Conservation (phyloP, 2,888 invertebrate species). For the Drosophila lacicola region DNA sequence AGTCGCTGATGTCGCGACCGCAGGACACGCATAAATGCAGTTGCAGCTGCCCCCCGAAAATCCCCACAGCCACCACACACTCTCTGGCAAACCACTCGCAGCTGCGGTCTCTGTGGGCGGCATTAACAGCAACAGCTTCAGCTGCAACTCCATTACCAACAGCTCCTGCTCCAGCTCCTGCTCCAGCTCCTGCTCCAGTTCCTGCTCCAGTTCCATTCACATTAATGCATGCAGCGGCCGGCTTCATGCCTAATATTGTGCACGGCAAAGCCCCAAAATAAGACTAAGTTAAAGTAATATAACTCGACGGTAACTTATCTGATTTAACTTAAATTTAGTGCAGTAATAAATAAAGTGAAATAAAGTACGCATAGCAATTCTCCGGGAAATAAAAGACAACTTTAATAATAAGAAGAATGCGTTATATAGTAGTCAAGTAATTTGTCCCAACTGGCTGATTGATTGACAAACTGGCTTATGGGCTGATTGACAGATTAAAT, state of each 20-base stretch:
- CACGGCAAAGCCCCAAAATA: conserved; percentile 8
- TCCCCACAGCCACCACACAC: neutral
- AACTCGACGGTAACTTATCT: conserved; percentile 4
- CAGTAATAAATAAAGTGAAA: no score
- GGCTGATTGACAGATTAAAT: no score
- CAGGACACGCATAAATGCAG: conserved; percentile 55
- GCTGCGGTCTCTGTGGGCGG: conserved; percentile 27
- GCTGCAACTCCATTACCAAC: neutral
- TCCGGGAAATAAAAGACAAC: no score
- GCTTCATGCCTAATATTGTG: conserved; percentile 29
- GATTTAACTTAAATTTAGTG: neutral
- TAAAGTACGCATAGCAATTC: no score
- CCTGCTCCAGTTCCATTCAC: conserved; percentile 2
- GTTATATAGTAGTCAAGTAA: no score
- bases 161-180: neutral
- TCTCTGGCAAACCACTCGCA: conserved; percentile 29
- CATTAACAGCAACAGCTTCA: conserved; percentile 13
- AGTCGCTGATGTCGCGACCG: conserved; percentile 35
- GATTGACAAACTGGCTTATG: no score
- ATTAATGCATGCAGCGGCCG: conserved; percentile 30
- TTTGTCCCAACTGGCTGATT: no score
- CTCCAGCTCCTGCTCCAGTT: neutral
- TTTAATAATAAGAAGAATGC: no score
- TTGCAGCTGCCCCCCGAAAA: conserved; percentile 21
- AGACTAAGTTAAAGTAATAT: neutral